Base-by-base conservation (phyloP, 37 sponge, comb jelly and placozoan species). In the Cladorhizidae sp. region DNA sequence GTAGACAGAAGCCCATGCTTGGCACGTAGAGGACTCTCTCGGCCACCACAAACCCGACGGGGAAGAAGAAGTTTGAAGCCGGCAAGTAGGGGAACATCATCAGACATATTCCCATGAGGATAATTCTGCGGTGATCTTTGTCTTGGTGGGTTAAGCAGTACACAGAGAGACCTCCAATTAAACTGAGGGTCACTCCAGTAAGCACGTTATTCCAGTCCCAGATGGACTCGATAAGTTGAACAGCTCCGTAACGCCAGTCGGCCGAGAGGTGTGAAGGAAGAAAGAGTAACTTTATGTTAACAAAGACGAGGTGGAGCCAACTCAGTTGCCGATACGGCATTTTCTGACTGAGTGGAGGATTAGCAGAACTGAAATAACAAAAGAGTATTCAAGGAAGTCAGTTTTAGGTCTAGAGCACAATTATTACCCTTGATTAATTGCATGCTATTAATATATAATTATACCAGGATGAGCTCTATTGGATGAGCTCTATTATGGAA, bases 41-140 rank as follows among this genome's bases (percentile, higher is more conserved):
- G 12, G 98, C 98, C 32, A 97, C 93, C 22, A 94, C 95, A 83
- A 97, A 97, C 23, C 98, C 98, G 35, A 97, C 98, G 1, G 93
- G 91, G 43, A 97, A 92, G 83, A 97, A 94, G 17, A 97, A 85
- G 70, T 97, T 97, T 36, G 93, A 94, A 40, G 98, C 98, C 33
- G 98, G 98, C 32, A 97, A 20, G 76, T 80, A 97, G 22, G 98
- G 98, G 51, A 97, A 87, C 21, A 92, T 65, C 40, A 89, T 54
- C 8, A 97, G 57, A 56, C 84, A 73, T 36, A 97, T 68, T 18
- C 74, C 93, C 70, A 85, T 28, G 37, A 89, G 33, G 82, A 93
- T 78, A 1, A 40, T 45, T 1, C 28, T 63, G 33, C 64, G 70
- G 29, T 42, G 29, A 39, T 59, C 75, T 32, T 70, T 26, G 12